Percentiles rank a stretch among this genome's conserved stretches.
Evolutionary conservation across 2,888 invertebrate genomes (phyloP).

Genomic region (Ochlodes sylvanus): DNA sequence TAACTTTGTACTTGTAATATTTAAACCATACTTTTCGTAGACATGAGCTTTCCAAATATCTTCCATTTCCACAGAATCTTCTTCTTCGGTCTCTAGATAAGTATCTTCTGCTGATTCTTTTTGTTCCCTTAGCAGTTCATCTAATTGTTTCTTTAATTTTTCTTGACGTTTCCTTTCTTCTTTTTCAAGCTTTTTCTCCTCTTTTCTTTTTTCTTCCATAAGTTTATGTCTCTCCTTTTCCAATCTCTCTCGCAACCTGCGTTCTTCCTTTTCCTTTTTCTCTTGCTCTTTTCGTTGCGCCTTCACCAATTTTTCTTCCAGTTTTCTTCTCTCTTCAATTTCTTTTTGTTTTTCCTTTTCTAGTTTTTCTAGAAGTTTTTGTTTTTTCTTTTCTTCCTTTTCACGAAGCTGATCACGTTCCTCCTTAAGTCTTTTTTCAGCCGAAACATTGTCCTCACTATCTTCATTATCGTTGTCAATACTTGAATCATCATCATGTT

Average conservation of each 20-base stretch:
- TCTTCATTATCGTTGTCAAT: constrained; percentile 48
- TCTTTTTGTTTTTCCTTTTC: constrained; percentile 49
- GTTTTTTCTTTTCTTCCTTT: constrained; percentile 50
- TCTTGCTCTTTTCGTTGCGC: constrained; percentile 53
- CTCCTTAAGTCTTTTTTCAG: constrained; percentile 44
- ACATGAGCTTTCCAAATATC: constrained; percentile 72
- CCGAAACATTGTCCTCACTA: constrained; percentile 44
- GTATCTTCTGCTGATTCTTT: constrained; percentile 48
- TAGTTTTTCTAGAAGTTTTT: constrained; percentile 56
- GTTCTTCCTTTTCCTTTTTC: constrained; percentile 53
- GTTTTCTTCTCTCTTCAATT: constrained; percentile 55
- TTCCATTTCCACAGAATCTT: constrained; percentile 66
- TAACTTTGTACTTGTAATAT: constrained; percentile 57
- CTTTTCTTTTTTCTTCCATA: constrained; percentile 53
- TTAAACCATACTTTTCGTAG: constrained; percentile 68
- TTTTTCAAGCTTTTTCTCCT: constrained; percentile 48
- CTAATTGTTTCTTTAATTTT: constrained; percentile 48
- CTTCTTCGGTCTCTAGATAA: constrained; percentile 57
- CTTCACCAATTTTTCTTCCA: constrained; percentile 52
- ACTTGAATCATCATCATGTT: constrained; percentile 54
- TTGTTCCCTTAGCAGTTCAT: constrained; percentile 57
- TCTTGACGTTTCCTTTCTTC: constrained; percentile 51
- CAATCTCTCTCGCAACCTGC: constrained; percentile 55
- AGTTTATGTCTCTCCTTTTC: constrained; percentile 56
- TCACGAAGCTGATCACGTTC: constrained; percentile 49